Conservation (phyloP, 1,140 invertebrate genomes). For the Drosophila yakuba region DNA sequence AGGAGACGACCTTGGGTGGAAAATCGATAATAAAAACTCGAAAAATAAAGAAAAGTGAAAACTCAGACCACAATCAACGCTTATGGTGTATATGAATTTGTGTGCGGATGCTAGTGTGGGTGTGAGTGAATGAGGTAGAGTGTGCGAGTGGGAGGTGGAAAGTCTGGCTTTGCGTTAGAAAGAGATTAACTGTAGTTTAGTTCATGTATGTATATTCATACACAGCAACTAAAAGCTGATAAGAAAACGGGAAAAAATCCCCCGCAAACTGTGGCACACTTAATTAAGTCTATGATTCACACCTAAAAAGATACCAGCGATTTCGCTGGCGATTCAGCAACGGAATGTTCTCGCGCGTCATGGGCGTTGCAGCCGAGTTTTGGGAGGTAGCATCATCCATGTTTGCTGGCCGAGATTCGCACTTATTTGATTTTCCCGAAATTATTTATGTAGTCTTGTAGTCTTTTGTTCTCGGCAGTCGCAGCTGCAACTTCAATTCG, state of each 20-base stretch:
- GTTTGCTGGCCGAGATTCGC: slow-evolving; percentile 13
- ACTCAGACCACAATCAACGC: slow-evolving; percentile 15
- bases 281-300: slow-evolving; percentile 61
- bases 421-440: slow-evolving; percentile 9
- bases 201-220: too few relatives aligned
- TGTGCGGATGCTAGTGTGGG: slow-evolving; percentile 3
- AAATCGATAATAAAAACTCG: slow-evolving; percentile 66
- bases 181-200: slow-evolving; percentile 10
- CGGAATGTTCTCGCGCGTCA: slow-evolving; percentile 85
- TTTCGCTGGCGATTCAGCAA: slow-evolving; percentile 84
- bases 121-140: slow-evolving; percentile 1
- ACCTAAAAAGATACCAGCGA: slow-evolving; percentile 85
- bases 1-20: slow-evolving; percentile 50
- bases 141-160: slow-evolving; percentile 4
- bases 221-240: slow-evolving; percentile 33
- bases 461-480: slow-evolving; percentile 26
- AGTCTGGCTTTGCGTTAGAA: slow-evolving; percentile 1
- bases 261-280: too few relatives aligned
- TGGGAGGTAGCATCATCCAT: slow-evolving; percentile 80
- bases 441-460: slow-evolving; percentile 20
- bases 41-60: slow-evolving; percentile 57
- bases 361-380: slow-evolving; percentile 75
- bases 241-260: slow-evolving; percentile 14
- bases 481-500: slow-evolving; percentile 37
- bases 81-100: slow-evolving; percentile 14